Evolutionary conservation across 2,797 vertebrate species (phyloP).

Genomic region (Sebastes nivosus): DNA sequence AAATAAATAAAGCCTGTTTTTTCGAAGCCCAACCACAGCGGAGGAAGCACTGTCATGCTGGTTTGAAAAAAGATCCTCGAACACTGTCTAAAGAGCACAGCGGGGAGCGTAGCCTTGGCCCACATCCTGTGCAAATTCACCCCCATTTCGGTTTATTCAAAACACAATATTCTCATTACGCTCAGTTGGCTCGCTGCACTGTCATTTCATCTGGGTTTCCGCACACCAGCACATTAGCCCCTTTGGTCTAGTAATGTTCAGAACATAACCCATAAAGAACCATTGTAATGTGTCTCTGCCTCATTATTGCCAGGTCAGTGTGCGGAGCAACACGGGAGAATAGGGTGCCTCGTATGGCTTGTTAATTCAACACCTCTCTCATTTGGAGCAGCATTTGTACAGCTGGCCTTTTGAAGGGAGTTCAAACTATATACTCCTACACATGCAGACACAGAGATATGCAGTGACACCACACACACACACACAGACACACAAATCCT

Average conservation of each 20-base stretch:
- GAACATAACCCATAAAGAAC: conserved; percentile 72
- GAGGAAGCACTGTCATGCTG: conserved; percentile 54
- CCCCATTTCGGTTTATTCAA: conserved; percentile 65
- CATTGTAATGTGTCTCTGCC: conserved; percentile 67
- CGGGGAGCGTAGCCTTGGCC: conserved; percentile 45
- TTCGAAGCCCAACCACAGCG: conserved; percentile 14
- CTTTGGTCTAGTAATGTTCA: conserved; percentile 68
- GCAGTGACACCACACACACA: conserved; percentile 39
- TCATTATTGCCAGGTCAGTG: conserved; percentile 76
- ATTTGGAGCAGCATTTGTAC: conserved; percentile 70
- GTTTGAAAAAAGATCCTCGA: conserved; percentile 54
- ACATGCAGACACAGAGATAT: conserved; percentile 48
- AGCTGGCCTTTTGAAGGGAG: conserved; percentile 71
- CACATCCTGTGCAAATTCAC: conserved; percentile 68
- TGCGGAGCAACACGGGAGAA: conserved; percentile 54
- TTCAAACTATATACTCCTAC: conserved; percentile 62
- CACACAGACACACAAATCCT: conserved; percentile 34
- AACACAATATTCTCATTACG: conserved; percentile 70
- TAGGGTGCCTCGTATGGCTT: conserved; percentile 55
- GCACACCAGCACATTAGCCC: conserved; percentile 63
- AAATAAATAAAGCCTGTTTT: conserved; percentile 53
- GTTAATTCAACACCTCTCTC: conserved; percentile 80
- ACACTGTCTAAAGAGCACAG: conserved; percentile 53
- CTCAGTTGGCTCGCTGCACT: conserved; percentile 52
- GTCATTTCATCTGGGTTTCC: conserved; percentile 68